Conservation (phyloP, 2,888 invertebrate species). For the Cynaeus angustus region DNA sequence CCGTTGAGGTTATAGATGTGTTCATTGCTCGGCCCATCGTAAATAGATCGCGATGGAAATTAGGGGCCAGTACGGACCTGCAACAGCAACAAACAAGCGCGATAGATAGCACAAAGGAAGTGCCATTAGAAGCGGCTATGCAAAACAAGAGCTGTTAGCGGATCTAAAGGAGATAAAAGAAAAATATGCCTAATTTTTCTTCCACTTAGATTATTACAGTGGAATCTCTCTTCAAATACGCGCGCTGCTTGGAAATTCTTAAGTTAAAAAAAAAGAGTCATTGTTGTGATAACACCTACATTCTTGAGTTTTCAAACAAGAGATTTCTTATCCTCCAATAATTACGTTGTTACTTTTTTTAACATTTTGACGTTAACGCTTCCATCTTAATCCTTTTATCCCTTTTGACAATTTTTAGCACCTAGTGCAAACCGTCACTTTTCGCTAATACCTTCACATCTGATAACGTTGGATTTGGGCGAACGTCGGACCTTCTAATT, state of each 20-base stretch:
- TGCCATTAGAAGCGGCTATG: no score
- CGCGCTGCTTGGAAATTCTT: no score
- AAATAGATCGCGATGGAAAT: constrained; percentile 59
- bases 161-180: no score
- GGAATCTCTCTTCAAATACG: no score
- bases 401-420: neutral
- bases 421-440: neutral
- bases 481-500: constrained; percentile 14
- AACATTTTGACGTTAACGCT: neutral
- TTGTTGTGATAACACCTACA: no score
- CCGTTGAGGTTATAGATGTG: constrained; percentile 64
- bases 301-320: no score
- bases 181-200: no score
- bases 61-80: constrained; percentile 8
- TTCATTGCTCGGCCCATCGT: constrained; percentile 67
- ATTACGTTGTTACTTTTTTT: neutral
- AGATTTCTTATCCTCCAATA: neutral
- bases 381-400: neutral
- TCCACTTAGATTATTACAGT: no score
- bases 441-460: constrained; percentile 2
- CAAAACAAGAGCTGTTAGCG: no score
- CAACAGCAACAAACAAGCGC: neutral
- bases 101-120: neutral
- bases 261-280: no score
- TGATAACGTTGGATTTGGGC: constrained; percentile 6